Evolutionary conservation across 2,113 vertebrate genomes (phyloP).

Genomic region (Gnathonemus echidnorhynchus): DNA sequence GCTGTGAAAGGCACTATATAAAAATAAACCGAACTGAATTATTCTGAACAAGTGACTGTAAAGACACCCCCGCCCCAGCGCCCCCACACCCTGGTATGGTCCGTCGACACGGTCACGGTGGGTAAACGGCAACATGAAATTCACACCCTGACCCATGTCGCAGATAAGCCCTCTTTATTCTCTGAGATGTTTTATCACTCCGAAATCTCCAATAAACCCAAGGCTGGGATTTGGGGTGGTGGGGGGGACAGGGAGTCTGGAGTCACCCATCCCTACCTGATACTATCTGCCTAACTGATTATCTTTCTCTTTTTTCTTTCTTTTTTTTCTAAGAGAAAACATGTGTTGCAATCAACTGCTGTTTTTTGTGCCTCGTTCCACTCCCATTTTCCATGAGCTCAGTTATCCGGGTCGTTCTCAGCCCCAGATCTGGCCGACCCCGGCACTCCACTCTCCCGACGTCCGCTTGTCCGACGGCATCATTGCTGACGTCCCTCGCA

Average conservation of each 20-base stretch:
- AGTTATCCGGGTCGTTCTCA: not conserved
- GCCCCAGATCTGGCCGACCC: not conserved
- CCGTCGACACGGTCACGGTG: not conserved
- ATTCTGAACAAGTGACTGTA: not conserved
- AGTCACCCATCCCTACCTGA: not conserved
- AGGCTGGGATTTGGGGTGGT: not conserved
- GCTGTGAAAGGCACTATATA: not conserved
- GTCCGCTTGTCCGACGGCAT: not conserved
- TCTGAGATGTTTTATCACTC: constrained; percentile 15
- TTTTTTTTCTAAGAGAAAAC: constrained; percentile 22
- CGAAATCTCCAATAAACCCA: constrained; percentile 20
- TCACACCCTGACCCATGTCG: not conserved
- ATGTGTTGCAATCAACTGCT: constrained; percentile 26
- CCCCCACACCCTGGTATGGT: not conserved
- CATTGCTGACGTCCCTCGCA: not conserved
- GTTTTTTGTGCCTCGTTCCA: constrained; percentile 5
- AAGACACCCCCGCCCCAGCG: not conserved
- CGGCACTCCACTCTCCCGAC: not conserved
- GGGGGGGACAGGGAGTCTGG: not conserved
- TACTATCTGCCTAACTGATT: constrained; percentile 17
- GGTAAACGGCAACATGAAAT: constrained; percentile 22
- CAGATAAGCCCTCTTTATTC: constrained; percentile 25
- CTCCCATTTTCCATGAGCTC: not conserved
- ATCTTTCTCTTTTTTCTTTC: constrained; percentile 11
- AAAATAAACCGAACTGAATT: not conserved